These are phyloP conservation scores for Euschistus heros DNA, from an alignment of 1,140 invertebrate species.

Conservation along the genomic window DNA sequence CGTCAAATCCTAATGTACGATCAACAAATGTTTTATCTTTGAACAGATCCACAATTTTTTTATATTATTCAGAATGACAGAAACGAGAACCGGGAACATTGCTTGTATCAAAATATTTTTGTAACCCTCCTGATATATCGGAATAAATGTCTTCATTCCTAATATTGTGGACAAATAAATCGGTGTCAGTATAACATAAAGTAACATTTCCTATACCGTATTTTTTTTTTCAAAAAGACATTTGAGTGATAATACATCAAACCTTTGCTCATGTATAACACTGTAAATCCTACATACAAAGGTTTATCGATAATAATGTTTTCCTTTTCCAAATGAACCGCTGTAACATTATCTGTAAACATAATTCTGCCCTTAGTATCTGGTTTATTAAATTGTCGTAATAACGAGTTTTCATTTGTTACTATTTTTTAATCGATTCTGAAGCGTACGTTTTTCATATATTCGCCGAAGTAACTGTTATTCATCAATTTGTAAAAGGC, in stretches of 20 bases:
- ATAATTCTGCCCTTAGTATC: neutral
- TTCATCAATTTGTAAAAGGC: conserved; percentile 35
- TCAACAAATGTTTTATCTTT: too few relatives aligned
- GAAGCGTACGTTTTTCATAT: conserved; percentile 34
- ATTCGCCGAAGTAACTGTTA: conserved; percentile 34
- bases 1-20: too few relatives aligned
- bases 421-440: conserved; percentile 14
- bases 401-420: too few relatives aligned
- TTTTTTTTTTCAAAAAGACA: neutral
- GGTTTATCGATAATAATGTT: conserved; percentile 17
- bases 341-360: neutral
- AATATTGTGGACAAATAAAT: conserved; percentile 35
- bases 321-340: neutral
- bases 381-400: neutral
- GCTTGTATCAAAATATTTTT: neutral
- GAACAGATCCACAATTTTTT: too few relatives aligned
- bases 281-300: conserved; percentile 21
- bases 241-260: conserved; percentile 27
- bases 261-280: conserved; percentile 26
- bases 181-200: conserved; percentile 36
- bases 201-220: conserved; percentile 15
- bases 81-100: too few relatives aligned
- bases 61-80: too few relatives aligned
- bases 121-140: conserved; percentile 10
- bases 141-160: conserved; percentile 26